Evolutionary conservation across 1,140 invertebrate species (phyloP).

Genomic region (Drosophila aff.): DNA sequence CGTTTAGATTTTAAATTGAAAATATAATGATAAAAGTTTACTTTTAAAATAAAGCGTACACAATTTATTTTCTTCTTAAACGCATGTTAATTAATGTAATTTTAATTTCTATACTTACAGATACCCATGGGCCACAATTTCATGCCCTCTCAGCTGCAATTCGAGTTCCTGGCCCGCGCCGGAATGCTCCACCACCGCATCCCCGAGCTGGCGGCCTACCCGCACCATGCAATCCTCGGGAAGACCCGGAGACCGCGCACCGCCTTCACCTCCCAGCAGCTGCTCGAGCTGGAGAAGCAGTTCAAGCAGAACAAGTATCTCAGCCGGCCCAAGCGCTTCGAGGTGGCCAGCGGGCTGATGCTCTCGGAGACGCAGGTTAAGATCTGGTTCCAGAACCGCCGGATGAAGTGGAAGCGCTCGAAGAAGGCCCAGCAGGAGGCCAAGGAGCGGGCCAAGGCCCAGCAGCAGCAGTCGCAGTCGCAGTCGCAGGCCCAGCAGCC

Average conservation of each 20-base stretch:
- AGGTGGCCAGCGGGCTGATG: constrained; percentile 98
- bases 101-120: constrained; percentile 24
- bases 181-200: constrained; percentile 94
- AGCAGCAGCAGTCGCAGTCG: constrained; percentile 67
- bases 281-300: constrained; percentile 98
- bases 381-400: constrained; percentile 98
- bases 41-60: background rate
- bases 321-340: constrained; percentile 98
- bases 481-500: constrained; percentile 69
- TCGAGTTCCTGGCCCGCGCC: constrained; percentile 93
- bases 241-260: constrained; percentile 98
- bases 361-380: constrained; percentile 99
- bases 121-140: constrained; percentile 83
- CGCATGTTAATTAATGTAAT: background rate
- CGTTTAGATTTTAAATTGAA: background rate
- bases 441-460: constrained; percentile 80
- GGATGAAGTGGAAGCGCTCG: constrained; percentile 98
- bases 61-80: background rate
- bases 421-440: constrained; percentile 95
- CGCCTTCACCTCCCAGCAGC: constrained; percentile 98
- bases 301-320: constrained; percentile 99
- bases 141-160: constrained; percentile 91
- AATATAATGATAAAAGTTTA: background rate
- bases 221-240: constrained; percentile 92
- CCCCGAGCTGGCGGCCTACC: constrained; percentile 88